Conservation (phyloP, 2,888 invertebrate species). For the Pseudanteris insignis region DNA sequence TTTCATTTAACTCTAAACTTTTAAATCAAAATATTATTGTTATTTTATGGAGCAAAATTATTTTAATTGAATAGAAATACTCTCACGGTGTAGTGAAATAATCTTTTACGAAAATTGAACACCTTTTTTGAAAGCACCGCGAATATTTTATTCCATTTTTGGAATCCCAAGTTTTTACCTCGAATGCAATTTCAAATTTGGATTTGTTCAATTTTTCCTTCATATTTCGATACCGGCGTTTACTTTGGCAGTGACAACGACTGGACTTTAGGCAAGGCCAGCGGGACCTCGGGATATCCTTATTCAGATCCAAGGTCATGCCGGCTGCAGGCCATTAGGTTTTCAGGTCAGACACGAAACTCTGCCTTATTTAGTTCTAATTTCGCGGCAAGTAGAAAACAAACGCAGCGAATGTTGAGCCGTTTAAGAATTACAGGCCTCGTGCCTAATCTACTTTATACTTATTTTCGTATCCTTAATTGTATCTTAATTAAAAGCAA, state of each 20-base stretch:
- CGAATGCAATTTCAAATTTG: not conserved
- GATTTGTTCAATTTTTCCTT: too few relatives aligned
- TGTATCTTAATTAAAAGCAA: conserved; percentile 7
- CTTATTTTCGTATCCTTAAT: conserved; percentile 32
- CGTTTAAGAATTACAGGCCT: conserved; percentile 40
- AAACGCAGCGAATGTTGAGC: conserved; percentile 38
- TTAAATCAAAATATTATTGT: too few relatives aligned
- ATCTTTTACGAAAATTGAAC: too few relatives aligned
- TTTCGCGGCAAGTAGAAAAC: conserved; percentile 37
- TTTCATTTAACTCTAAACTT: too few relatives aligned
- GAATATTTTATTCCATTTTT: too few relatives aligned
- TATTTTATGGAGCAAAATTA: too few relatives aligned
- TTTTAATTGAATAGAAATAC: too few relatives aligned
- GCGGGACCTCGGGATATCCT: conserved; percentile 59
- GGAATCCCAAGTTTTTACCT: too few relatives aligned
- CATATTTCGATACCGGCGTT: too few relatives aligned
- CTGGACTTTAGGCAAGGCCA: conserved; percentile 58
- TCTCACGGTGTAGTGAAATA: too few relatives aligned
- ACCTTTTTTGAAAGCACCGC: too few relatives aligned
- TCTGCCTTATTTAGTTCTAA: conserved; percentile 49
- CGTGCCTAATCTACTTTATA: conserved; percentile 49
- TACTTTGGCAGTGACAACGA: conserved; percentile 53
- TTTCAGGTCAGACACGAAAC: conserved; percentile 56
- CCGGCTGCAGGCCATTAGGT: conserved; percentile 58
- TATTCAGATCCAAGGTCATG: conserved; percentile 63